Conservation (phyloP, 2,888 invertebrate genomes). For the Acanthosepion lycidas region DNA sequence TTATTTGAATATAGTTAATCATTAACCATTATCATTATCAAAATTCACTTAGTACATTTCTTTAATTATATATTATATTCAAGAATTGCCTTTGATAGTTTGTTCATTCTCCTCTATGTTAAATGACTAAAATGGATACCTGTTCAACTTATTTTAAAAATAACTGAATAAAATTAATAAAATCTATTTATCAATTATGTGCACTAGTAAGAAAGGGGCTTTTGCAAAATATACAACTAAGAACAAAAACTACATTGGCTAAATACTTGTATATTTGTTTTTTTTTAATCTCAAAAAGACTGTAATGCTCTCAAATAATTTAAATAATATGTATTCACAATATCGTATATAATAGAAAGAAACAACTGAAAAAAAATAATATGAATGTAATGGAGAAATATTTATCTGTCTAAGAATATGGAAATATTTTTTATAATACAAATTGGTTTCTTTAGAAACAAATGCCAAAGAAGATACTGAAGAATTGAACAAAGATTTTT, state of each 20-base stretch:
- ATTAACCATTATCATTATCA: no score
- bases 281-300: neutral
- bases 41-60: no score
- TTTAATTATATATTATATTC: no score
- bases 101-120: no score
- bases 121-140: no score
- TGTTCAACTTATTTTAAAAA: no score
- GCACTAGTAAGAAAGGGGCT: neutral
- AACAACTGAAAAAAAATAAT: neutral
- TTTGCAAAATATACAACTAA: neutral
- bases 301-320: constrained; percentile 12
- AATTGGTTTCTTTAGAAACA: constrained; percentile 24
- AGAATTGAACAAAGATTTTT: neutral
- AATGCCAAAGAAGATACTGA: neutral
- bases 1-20: no score
- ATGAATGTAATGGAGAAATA: neutral
- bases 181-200: neutral
- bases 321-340: neutral
- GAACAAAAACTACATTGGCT: neutral
- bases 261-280: neutral
- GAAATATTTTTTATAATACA: neutral
- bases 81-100: no score
- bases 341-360: neutral
- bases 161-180: no score
- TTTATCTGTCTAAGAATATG: neutral